Base-by-base conservation (phyloP, 2,797 vertebrate genomes). In the Basileuterus tristriatus region DNA sequence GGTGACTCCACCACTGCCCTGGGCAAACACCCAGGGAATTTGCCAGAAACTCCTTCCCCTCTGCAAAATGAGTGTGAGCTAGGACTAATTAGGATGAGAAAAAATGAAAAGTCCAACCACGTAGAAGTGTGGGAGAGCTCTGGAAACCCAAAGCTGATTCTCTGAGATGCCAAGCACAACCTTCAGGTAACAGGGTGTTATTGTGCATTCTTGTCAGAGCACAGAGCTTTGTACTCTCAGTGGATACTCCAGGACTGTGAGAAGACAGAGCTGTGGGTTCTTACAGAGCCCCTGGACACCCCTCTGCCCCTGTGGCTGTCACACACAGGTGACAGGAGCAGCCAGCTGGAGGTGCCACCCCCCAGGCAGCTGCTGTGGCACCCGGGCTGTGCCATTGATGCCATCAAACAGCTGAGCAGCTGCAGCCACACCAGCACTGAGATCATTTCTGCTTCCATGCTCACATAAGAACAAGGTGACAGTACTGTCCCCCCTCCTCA, bases 51-150 rank as follows among this genome's bases (percentile, higher is more conserved):
- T 23, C 29, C 24, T 43, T 3, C 13, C 4, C 5, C 2, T 30
- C 49, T 49, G 34, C 2, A 6, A 44, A 86, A 65, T 8, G 8
- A 43, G 23, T 1, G 22, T 24, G 26, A 55, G 9, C 26, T 43
- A 37, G n/a, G 68, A 12, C 20, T 41, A 34, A 23, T 41, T 14
- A 43, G 23, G 32, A 13, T 34, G 27, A 24, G 29, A 72, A 56
- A 65, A 9, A 12, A 14, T 30, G 65, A 58, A 20, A 39, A 64
- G 9, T 3, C 5, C 32, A 24, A 29, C 19, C 8, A 1, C 0
- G 4, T 1, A 19, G 29, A 64, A 83, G 6, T 11, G 30, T 4
- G 8, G 58, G 47, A 79, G 47, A 46, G 4, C 44, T 58, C 70
- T n/a, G 19, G 20, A 84, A 77, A 29, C 34, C 29, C 79, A 67